Percentiles rank a stretch among this genome's conserved stretches.
Evolutionary conservation across 2,797 vertebrate species (phyloP).

Genomic region (Microctenopoma steveboyesi): DNA sequence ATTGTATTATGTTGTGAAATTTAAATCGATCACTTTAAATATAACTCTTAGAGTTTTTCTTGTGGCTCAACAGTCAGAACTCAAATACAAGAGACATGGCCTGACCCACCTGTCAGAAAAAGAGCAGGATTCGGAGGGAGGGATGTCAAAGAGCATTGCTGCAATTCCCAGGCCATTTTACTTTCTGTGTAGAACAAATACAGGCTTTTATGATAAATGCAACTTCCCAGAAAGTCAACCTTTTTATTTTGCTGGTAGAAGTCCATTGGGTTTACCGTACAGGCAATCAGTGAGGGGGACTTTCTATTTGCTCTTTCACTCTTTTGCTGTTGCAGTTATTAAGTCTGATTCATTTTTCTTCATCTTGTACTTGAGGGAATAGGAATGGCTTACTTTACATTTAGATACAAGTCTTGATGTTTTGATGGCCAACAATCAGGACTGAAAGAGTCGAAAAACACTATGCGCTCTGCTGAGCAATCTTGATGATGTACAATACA

Average conservation of each 20-base stretch:
- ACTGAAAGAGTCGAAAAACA: conserved; percentile 12
- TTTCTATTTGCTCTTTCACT: conserved; percentile 10
- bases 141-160: not conserved
- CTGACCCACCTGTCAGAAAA: conserved; percentile 9
- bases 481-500: conserved; percentile 10
- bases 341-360: conserved; percentile 1
- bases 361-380: not conserved
- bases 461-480: not conserved
- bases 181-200: conserved; percentile 4
- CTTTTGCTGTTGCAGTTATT: not conserved
- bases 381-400: conserved; percentile 31
- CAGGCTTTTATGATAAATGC: conserved; percentile 13
- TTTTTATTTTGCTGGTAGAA: not conserved
- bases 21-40: not conserved
- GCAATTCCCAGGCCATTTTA: conserved; percentile 6
- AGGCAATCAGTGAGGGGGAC: not conserved
- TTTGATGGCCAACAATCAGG: conserved; percentile 1
- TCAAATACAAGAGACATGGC: not conserved
- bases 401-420: conserved; percentile 20
- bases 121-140: conserved; percentile 12
- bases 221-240: not conserved
- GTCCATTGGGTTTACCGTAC: not conserved
- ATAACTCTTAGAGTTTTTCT: not conserved
- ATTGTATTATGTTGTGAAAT: too few species aligned
- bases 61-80: too few species aligned